A percentile compares a stretch with the other conserved stretches of the same genome.
These are phyloP conservation scores for Hycleus cichorii DNA, from an alignment of 1,140 invertebrate genomes.

Conservation along the genomic window DNA sequence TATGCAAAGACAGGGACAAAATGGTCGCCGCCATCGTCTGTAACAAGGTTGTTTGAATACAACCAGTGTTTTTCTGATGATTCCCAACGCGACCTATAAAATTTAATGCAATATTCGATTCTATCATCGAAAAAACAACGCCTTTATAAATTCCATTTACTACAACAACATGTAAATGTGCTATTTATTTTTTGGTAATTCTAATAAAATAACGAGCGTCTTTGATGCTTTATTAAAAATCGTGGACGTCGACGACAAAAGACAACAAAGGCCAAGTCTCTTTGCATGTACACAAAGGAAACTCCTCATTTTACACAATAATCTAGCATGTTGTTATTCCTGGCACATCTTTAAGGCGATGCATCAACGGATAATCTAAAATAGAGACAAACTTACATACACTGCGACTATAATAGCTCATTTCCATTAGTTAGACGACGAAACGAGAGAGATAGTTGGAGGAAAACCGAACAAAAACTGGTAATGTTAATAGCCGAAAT, in stretches of 20 bases:
- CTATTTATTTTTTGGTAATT: neutral
- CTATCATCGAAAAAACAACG: slow-evolving; percentile 5
- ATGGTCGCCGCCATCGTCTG: slow-evolving; percentile 22
- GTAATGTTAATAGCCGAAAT: slow-evolving; percentile 9
- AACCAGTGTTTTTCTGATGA: slow-evolving; percentile 25
- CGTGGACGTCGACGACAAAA: slow-evolving; percentile 1
- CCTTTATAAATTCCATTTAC: neutral
- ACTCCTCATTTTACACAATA: slow-evolving; percentile 17
- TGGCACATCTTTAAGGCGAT: slow-evolving; percentile 18
- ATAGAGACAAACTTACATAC: slow-evolving; percentile 6
- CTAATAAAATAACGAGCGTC: slow-evolving; percentile 9
- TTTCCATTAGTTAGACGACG: too few species aligned
- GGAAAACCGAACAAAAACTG: slow-evolving; percentile 9
- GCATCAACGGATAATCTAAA: slow-evolving; percentile 19
- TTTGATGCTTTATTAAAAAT: neutral
- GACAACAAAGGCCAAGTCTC: slow-evolving; percentile 4
- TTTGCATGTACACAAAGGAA: slow-evolving; percentile 14
- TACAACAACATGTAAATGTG: neutral
- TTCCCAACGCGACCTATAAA: slow-evolving; percentile 24
- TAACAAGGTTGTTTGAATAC: slow-evolving; percentile 31
- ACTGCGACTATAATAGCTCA: too few species aligned
- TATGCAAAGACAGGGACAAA: slow-evolving; percentile 35
- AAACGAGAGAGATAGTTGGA: neutral
- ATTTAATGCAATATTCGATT: slow-evolving; percentile 28
- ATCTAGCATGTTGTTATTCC: slow-evolving; percentile 19